Percentiles rank a stretch among this genome's conserved stretches.
phyloP scores from a whole-genome alignment of 2,113 vertebrate genomes.

The Macquaria ambigua region DNA sequence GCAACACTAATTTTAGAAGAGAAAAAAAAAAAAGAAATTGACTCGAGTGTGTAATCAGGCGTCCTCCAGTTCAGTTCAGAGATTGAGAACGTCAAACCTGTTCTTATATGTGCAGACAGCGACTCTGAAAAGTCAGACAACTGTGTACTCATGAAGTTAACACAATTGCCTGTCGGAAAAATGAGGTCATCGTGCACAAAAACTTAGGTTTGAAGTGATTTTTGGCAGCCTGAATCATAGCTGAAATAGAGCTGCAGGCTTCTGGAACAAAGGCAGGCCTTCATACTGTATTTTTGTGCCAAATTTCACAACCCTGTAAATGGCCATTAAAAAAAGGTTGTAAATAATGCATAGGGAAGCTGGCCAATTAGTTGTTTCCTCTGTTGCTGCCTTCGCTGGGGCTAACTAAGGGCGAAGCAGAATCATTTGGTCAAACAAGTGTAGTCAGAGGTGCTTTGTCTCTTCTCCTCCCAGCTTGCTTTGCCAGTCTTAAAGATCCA shows the following conservation, averaged over 20 bases:
- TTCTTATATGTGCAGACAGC: background rate
- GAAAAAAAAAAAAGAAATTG: background rate
- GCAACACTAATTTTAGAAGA: slow-evolving; percentile 13
- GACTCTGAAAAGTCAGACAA: background rate
- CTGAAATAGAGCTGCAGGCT: slow-evolving; percentile 44
- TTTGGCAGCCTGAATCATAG: slow-evolving; percentile 38
- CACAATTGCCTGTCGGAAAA: slow-evolving; percentile 27
- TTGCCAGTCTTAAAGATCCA: slow-evolving; percentile 25
- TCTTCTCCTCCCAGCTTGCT: slow-evolving; percentile 22
- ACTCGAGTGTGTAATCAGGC: background rate
- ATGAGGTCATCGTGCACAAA: background rate
- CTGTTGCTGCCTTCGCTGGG: slow-evolving; percentile 13
- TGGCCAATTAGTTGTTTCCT: slow-evolving; percentile 39
- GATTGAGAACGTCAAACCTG: background rate
- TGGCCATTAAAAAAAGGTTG: slow-evolving; percentile 57
- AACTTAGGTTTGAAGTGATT: slow-evolving; percentile 44
- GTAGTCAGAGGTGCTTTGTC: slow-evolving; percentile 17
- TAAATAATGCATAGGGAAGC: slow-evolving; percentile 68
- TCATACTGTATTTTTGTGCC: slow-evolving; percentile 31
- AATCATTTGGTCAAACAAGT: slow-evolving; percentile 36
- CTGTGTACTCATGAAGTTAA: background rate
- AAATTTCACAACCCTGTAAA: slow-evolving; percentile 61
- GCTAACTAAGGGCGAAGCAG: slow-evolving; percentile 35
- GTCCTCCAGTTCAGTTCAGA: background rate
- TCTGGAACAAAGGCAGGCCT: slow-evolving; percentile 44